These are phyloP conservation scores for Cephus cinctus DNA, from an alignment of 1,140 invertebrate genomes.

Conservation along the genomic window DNA sequence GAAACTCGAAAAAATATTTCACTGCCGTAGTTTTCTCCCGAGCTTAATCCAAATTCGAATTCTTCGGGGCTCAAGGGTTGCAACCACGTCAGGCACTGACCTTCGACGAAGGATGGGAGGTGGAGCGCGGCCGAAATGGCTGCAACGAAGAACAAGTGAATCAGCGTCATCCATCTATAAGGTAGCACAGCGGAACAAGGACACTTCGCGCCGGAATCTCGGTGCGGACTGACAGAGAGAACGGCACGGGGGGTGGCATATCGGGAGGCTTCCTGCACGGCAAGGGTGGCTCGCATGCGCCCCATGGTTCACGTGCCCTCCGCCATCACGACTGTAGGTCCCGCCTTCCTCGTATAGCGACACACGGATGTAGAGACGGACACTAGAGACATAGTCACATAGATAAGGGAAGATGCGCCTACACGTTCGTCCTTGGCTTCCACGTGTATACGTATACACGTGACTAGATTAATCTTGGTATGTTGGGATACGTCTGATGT, in stretches of 20 bases:
- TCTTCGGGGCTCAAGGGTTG: too few relatives aligned
- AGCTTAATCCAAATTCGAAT: too few relatives aligned
- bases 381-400: neutral
- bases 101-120: slow-evolving; percentile 33
- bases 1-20: too few relatives aligned
- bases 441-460: neutral
- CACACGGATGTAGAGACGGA: neutral
- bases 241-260: slow-evolving; percentile 6
- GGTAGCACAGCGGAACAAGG: slow-evolving; percentile 31
- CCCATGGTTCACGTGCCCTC: slow-evolving; percentile 37
- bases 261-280: slow-evolving; percentile 28
- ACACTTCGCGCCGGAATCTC: slow-evolving; percentile 48
- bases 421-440: too few relatives aligned
- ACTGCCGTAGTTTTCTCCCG: too few relatives aligned
- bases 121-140: slow-evolving; percentile 28
- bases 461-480: too few relatives aligned
- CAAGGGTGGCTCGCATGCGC: slow-evolving; percentile 45
- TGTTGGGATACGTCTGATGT: too few relatives aligned
- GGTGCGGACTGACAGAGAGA: slow-evolving; percentile 39
- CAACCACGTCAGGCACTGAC: slow-evolving; percentile 31
- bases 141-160: slow-evolving; percentile 34
- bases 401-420: neutral
- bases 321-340: slow-evolving; percentile 38
- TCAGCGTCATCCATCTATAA: slow-evolving; percentile 53
- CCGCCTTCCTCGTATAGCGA: slow-evolving; percentile 34